Conservation (phyloP, 1,140 invertebrate genomes). For the Pteromalus puparum region DNA sequence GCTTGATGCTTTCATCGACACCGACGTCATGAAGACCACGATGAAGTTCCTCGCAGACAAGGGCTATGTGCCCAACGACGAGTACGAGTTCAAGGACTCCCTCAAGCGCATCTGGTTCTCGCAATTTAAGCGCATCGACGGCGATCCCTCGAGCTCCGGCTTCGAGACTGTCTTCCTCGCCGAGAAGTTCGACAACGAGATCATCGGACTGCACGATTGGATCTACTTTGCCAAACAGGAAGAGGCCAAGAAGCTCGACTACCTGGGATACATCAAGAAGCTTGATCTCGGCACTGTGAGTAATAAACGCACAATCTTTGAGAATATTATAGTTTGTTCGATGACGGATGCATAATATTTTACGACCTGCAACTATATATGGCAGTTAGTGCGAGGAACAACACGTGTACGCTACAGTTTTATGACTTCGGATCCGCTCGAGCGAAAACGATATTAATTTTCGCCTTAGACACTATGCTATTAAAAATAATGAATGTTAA, state of each 20-base stretch:
- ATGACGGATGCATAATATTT: too few species aligned
- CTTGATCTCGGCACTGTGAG: constrained; percentile 73
- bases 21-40: constrained; percentile 77
- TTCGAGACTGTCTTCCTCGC: constrained; percentile 80
- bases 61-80: constrained; percentile 71
- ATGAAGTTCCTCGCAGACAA: constrained; percentile 78
- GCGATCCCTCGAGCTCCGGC: constrained; percentile 75
- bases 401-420: background rate
- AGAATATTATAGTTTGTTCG: too few species aligned
- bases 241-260: constrained; percentile 75
- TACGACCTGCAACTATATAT: too few species aligned
- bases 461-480: background rate
- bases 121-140: constrained; percentile 76
- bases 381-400: too few species aligned
- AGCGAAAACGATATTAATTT: background rate
- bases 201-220: constrained; percentile 81
- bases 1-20: constrained; percentile 77
- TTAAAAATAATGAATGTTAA: background rate
- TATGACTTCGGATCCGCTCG: background rate
- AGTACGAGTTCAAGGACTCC: constrained; percentile 74
- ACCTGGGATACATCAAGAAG: constrained; percentile 77
- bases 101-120: constrained; percentile 76
- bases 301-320: too few species aligned
- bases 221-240: constrained; percentile 78
- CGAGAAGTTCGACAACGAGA: constrained; percentile 76